Evolutionary conservation across 2,888 invertebrate genomes (phyloP).

Genomic region (Rhyacophila evoluta): DNA sequence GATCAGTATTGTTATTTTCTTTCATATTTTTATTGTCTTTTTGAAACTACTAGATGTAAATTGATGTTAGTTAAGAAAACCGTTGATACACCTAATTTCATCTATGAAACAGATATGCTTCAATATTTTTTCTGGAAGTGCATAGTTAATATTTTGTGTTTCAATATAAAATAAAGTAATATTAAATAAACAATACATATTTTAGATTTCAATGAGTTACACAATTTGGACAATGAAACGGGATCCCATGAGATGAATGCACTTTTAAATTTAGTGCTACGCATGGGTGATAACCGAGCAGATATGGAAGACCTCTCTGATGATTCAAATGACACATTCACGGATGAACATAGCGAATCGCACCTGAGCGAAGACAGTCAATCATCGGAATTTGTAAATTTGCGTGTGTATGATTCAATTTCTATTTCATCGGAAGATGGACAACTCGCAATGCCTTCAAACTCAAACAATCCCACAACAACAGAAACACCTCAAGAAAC

Average conservation of each 20-base stretch:
- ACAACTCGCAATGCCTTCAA: background rate
- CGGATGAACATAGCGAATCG: background rate
- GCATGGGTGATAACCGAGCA: constrained; percentile 65
- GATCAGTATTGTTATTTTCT: too few species aligned
- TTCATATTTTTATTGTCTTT: too few species aligned
- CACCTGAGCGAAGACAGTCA: background rate
- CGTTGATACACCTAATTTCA: too few species aligned
- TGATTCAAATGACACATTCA: constrained; percentile 11
- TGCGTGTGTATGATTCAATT: background rate
- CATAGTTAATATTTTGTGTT: too few species aligned
- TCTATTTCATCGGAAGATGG: background rate
- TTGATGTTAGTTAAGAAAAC: too few species aligned
- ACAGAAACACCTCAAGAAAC: background rate
- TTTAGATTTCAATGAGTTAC: constrained; percentile 46
- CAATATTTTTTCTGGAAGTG: too few species aligned
- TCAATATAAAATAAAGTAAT: too few species aligned
- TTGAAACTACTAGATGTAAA: too few species aligned
- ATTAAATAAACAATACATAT: background rate
- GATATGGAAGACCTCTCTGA: constrained; percentile 59
- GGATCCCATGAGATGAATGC: constrained; percentile 69
- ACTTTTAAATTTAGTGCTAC: constrained; percentile 65
- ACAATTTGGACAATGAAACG: constrained; percentile 60
- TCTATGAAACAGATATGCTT: too few species aligned
- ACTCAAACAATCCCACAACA: background rate
- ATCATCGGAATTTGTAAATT: background rate